Evolutionary conservation across 2,888 invertebrate species (phyloP).

Genomic region (Spatulosminthurus flaviceps): DNA sequence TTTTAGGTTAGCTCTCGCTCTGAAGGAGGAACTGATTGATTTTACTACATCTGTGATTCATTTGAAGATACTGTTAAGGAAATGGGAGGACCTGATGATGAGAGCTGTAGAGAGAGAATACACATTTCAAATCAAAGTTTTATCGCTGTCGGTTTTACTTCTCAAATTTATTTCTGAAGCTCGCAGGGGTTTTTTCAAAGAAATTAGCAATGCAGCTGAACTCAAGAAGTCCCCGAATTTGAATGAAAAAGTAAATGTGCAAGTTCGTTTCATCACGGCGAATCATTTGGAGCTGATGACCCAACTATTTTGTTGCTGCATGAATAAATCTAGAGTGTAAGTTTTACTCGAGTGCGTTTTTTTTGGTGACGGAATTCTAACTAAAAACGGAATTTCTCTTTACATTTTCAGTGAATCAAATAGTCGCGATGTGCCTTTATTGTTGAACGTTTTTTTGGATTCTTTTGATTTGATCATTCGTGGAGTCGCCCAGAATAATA

Average conservation of each 20-base stretch:
- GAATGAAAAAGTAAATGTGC: background rate
- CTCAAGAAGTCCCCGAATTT: too few relatives aligned
- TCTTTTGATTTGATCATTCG: conserved; percentile 8
- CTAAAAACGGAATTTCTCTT: too few relatives aligned
- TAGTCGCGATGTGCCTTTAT: background rate
- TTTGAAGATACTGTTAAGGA: background rate
- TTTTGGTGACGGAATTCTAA: too few relatives aligned
- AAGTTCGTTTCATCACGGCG: background rate
- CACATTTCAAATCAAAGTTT: background rate
- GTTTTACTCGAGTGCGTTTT: too few relatives aligned
- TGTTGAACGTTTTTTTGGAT: conserved; percentile 37
- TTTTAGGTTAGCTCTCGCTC: background rate
- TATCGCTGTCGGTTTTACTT: background rate
- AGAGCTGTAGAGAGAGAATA: background rate
- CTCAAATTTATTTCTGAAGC: conserved; percentile 28
- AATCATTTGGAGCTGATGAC: conserved; percentile 4
- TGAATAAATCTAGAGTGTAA: background rate
- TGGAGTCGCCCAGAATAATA: background rate
- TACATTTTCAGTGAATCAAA: conserved; percentile 5
- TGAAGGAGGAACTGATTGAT: background rate
- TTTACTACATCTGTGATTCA: conserved; percentile 24
- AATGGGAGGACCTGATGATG: conserved; percentile 28
- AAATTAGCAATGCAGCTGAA: background rate
- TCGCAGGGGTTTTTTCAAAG: background rate
- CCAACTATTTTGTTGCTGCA: background rate